Evolutionary conservation across 1,140 invertebrate species (phyloP).

Genomic region (Pseudomyrmex pallidus): DNA sequence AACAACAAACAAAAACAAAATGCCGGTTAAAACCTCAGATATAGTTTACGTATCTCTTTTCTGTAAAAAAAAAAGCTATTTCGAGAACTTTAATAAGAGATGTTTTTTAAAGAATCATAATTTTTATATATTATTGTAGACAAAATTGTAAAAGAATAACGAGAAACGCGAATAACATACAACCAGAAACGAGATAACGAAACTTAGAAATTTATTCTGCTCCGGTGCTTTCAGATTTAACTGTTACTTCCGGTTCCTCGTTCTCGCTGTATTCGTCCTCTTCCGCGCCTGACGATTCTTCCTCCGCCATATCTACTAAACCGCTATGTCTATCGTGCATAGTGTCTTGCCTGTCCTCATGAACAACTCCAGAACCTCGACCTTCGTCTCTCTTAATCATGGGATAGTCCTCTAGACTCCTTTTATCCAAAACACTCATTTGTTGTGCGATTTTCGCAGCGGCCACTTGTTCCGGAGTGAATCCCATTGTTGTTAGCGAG

Average conservation of each 20-base stretch:
- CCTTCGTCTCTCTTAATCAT: conserved; percentile 81
- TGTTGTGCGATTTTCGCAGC: conserved; percentile 89
- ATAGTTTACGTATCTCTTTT: too few species aligned
- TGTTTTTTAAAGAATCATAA: too few species aligned
- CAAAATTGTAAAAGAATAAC: neutral
- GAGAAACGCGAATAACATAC: neutral
- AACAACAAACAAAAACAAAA: conserved; percentile 30
- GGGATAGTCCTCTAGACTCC: conserved; percentile 80
- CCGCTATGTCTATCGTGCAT: conserved; percentile 70
- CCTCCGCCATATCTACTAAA: conserved; percentile 63
- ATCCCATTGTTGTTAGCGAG: conserved; percentile 85
- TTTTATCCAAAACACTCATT: conserved; percentile 87
- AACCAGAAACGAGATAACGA: too few species aligned
- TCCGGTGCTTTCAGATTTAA: too few species aligned
- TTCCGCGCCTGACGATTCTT: conserved; percentile 78
- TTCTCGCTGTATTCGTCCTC: conserved; percentile 83
- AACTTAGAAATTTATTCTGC: too few species aligned
- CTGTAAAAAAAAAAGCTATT: too few species aligned
- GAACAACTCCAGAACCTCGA: conserved; percentile 72
- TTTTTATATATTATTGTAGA: too few species aligned
- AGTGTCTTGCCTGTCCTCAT: conserved; percentile 77
- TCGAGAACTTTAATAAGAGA: too few species aligned
- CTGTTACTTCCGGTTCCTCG: conserved; percentile 77
- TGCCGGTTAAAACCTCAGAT: neutral
- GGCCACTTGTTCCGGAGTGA: conserved; percentile 85